Evolutionary conservation across 92 coral and sea anemone species (phyloP).

Genomic region (Isaurus tuberculatus): DNA sequence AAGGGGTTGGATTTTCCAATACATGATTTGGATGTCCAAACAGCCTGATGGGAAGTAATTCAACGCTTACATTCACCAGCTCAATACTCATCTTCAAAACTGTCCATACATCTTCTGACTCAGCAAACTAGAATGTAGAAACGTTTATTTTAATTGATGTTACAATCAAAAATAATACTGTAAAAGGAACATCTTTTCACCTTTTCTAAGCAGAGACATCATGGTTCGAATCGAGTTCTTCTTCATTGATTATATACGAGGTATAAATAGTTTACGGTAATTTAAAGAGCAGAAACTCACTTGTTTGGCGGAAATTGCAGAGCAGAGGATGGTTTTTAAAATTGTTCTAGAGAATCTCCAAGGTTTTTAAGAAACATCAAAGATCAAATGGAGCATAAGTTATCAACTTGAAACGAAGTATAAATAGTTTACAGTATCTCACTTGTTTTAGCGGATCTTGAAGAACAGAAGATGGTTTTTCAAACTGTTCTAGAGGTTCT

Average conservation of each 20-base stretch:
- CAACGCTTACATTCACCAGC: conserved; percentile 92
- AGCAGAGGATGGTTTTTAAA: too few relatives aligned
- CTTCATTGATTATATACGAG: not conserved
- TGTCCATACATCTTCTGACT: conserved; percentile 90
- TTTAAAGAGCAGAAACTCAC: not conserved
- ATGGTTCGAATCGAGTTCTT: not conserved
- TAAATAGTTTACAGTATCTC: not conserved
- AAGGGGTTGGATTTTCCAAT: conserved; percentile 61
- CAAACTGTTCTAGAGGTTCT: conserved; percentile 92
- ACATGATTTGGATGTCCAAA: conserved; percentile 79
- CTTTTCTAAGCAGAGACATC: not conserved
- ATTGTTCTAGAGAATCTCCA: too few relatives aligned
- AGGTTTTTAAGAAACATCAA: not conserved
- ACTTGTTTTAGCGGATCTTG: conserved; percentile 93
- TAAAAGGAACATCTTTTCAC: not conserved
- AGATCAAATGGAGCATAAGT: not conserved
- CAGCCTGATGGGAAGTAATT: conserved; percentile 82
- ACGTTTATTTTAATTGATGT: not conserved
- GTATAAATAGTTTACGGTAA: not conserved
- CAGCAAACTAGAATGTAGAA: conserved; percentile 71
- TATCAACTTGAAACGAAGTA: not conserved
- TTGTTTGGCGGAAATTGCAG: too few relatives aligned
- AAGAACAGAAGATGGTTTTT: conserved; percentile 90
- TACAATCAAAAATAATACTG: not conserved
- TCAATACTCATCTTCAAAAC: conserved; percentile 86